Percentiles rank a stretch among this genome's conserved stretches.
Evolutionary conservation across 2,113 vertebrate species (phyloP).

Genomic region (Tragelaphus buxtoni): DNA sequence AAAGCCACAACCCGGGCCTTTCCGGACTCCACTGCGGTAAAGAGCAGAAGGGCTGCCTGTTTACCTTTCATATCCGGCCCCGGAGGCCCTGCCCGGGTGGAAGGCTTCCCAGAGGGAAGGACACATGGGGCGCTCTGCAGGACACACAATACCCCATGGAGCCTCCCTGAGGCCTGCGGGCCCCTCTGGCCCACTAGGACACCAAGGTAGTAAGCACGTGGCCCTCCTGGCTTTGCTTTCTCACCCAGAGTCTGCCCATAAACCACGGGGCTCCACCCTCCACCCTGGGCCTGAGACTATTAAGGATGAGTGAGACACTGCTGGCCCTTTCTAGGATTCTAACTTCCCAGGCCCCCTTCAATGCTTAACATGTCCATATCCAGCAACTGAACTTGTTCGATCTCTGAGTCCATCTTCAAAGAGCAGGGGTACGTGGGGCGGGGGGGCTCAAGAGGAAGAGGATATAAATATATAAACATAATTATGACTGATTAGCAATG

Average conservation of each 20-base stretch:
- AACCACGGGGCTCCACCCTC: background rate
- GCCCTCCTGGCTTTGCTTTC: background rate
- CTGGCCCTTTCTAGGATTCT: background rate
- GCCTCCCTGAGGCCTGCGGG: background rate
- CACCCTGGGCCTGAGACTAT: background rate
- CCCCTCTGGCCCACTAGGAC: background rate
- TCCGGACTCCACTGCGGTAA: background rate
- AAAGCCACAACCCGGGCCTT: slow-evolving; percentile 15
- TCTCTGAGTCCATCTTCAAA: background rate
- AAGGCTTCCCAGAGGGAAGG: slow-evolving; percentile 25
- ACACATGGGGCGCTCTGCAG: background rate
- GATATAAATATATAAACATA: background rate
- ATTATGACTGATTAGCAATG: background rate
- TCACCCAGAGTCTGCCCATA: background rate
- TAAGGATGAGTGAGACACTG: background rate
- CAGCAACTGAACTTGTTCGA: background rate
- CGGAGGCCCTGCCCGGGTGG: background rate
- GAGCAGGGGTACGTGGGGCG: background rate
- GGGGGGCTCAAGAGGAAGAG: background rate
- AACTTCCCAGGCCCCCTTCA: background rate
- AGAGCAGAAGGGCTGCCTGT: slow-evolving; percentile 34
- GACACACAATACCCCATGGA: background rate
- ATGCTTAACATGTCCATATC: background rate
- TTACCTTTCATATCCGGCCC: slow-evolving; percentile 31
- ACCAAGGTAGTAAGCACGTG: too few relatives aligned